A percentile compares a stretch with the other conserved stretches of the same genome.
phyloP scores from a whole-genome alignment of 2,797 vertebrate species.

The Xenopus petersii region DNA sequence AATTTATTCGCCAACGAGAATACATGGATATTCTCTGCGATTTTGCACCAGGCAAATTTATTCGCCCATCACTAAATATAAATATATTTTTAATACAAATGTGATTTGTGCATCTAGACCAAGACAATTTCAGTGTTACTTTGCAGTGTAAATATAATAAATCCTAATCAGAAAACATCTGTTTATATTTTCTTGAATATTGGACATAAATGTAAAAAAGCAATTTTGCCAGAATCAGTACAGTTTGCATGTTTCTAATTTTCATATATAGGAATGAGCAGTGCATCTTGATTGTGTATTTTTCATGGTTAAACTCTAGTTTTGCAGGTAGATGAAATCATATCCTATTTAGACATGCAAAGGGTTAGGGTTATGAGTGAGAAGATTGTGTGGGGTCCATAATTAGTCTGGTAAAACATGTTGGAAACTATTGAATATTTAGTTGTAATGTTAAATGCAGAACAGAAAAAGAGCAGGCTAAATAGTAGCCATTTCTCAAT shows the following conservation, averaged over 20 bases:
- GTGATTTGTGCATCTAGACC: conserved; percentile 9
- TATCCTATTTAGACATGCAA: neutral
- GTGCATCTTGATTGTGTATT: neutral
- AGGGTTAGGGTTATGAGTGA: neutral
- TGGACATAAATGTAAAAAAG: conserved; percentile 21
- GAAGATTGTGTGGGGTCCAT: neutral
- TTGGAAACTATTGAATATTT: neutral
- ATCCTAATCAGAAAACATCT: conserved; percentile 41
- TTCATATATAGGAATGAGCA: conserved; percentile 26
- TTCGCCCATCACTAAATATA: no score
- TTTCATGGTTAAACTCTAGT: conserved; percentile 4
- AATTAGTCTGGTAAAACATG: neutral
- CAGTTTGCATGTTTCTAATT: conserved; percentile 26
- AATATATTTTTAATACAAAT: no score
- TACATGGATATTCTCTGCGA: no score
- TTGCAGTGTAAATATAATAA: conserved; percentile 37
- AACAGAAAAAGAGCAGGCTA: no score
- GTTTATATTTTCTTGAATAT: conserved; percentile 37
- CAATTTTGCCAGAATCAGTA: conserved; percentile 20
- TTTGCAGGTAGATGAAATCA: conserved; percentile 14
- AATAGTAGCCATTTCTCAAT: no score
- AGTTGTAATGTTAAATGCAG: neutral
- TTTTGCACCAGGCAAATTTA: no score
- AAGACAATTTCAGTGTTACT: conserved; percentile 36
- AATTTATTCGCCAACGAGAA: no score